A percentile compares a stretch with the other conserved stretches of the same genome.
Evolutionary conservation across 2,888 invertebrate genomes (phyloP).

Genomic region (Alcis repandata): DNA sequence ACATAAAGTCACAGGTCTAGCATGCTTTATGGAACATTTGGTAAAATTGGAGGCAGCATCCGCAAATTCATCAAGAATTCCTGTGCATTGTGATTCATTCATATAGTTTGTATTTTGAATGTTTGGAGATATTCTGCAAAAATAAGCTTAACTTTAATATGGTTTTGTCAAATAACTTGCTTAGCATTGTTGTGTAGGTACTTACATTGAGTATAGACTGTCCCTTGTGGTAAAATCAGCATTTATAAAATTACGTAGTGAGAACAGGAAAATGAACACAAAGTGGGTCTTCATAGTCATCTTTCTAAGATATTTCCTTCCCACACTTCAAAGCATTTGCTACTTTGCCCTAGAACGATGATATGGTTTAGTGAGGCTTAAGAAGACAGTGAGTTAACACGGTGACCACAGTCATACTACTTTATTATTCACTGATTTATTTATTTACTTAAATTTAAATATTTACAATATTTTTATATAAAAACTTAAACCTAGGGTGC

Average conservation of each 20-base stretch:
- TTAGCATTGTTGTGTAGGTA: not conserved
- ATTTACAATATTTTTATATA: too few relatives aligned
- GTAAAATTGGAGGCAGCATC: constrained; percentile 86
- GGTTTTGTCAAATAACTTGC: not conserved
- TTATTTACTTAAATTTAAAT: too few relatives aligned
- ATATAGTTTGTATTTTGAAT: not conserved
- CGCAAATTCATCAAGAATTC: constrained; percentile 79
- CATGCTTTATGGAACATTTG: constrained; percentile 86
- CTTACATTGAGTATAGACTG: constrained; percentile 27
- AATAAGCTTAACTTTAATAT: not conserved
- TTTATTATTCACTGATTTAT: too few relatives aligned
- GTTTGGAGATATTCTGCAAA: constrained; percentile 14
- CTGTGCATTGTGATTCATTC: constrained; percentile 60
- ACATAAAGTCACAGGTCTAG: constrained; percentile 88
- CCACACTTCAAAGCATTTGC: not conserved
- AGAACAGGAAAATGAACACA: constrained; percentile 39
- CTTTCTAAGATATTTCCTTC: not conserved
- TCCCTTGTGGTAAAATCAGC: constrained; percentile 43
- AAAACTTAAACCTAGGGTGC: too few relatives aligned
- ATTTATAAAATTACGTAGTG: constrained; percentile 44
- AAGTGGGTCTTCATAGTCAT: constrained; percentile 42
- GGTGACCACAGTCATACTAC: too few relatives aligned
- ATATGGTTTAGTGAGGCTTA: too few relatives aligned
- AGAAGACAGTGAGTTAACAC: too few relatives aligned
- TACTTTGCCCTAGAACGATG: not conserved